Evolutionary conservation across 2,113 vertebrate genomes (phyloP), one percentile per base, ranked within the genome.

Genomic region (Quiscalus mexicanus): DNA sequence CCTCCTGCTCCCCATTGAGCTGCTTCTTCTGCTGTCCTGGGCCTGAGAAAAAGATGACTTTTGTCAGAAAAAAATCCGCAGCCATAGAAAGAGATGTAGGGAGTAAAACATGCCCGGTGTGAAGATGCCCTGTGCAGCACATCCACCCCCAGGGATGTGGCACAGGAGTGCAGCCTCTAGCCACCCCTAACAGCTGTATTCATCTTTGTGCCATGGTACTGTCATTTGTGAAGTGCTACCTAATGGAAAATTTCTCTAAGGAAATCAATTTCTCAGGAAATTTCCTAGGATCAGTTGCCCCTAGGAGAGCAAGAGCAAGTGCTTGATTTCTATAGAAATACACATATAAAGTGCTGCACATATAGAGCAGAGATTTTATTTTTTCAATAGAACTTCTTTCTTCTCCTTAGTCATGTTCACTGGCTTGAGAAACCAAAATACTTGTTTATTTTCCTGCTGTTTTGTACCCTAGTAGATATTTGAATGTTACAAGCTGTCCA

Each of bases 351-450:
- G 39, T 73, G 50, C 25, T 76, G 19, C n/a, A 77, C 27, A 31
- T 45, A 22, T 10, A 91, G 47, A 90, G 33, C 37, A 65, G 39
- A 76, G 37, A 25, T 30, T 25, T 23, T 28, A 9, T 28, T 35
- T 60, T 60, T 45, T 52, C 9, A 27, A 1, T 21, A 56, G 21
- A 41, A 33, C 21, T 44, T 78, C 30, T 83, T 79, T 89, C 41
- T 85, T 89, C 49, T 91, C 18, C 77, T 84, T 60, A 30, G 83
- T 49, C 44, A 23, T 49, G 20, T 84, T 94, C 60, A 45, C 49
- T 91, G 68, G 83, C 56, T 84, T 90, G 60, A 95, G 73, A 92
- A 95, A 82, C 28, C 25, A 85, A 81, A 95, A 75, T 75, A 56
- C 78, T 90, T 74, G 17, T 80, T 83, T 93, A 33, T 95, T 94